Percentiles rank a stretch among this genome's conserved stretches.
Conservation (phyloP, 2,888 invertebrate genomes). For the Invenusta paracnida region DNA sequence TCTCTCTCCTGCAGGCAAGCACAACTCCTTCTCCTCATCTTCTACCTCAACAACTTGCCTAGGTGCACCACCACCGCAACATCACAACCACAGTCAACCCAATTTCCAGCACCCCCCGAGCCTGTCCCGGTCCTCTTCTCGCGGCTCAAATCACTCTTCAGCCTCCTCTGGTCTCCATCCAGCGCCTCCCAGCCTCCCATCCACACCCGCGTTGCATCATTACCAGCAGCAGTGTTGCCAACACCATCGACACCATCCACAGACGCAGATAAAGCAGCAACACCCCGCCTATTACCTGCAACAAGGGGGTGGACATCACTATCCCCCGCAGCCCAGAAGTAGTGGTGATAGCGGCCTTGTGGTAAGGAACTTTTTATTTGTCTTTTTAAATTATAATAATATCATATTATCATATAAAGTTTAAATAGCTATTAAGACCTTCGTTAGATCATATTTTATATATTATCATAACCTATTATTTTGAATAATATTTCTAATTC, state of each 20-base stretch:
- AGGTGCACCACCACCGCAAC: background rate
- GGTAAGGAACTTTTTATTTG: too few relatives aligned
- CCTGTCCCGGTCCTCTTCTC: background rate
- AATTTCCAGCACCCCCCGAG: background rate
- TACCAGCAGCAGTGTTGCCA: background rate
- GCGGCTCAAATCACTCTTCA: background rate
- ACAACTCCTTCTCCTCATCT: background rate
- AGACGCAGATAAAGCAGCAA: slow-evolving; percentile 88
- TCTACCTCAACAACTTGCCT: background rate
- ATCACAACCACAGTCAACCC: background rate
- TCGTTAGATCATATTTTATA: too few relatives aligned
- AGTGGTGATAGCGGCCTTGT: slow-evolving; percentile 39
- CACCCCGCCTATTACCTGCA: slow-evolving; percentile 86
- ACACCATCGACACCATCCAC: slow-evolving; percentile 59
- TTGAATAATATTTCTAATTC: too few relatives aligned
- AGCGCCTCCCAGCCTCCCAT: background rate
- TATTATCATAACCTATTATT: too few relatives aligned
- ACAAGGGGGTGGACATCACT: slow-evolving; percentile 71
- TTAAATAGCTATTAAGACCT: too few relatives aligned
- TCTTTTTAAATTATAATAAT: too few relatives aligned
- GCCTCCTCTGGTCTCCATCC: background rate
- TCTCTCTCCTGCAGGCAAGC: background rate
- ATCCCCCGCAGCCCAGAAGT: slow-evolving; percentile 18
- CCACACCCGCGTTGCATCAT: background rate
- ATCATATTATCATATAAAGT: too few relatives aligned